phyloP scores from a whole-genome alignment of 1,140 invertebrate genomes.

The Bathynomus jamesi region DNA sequence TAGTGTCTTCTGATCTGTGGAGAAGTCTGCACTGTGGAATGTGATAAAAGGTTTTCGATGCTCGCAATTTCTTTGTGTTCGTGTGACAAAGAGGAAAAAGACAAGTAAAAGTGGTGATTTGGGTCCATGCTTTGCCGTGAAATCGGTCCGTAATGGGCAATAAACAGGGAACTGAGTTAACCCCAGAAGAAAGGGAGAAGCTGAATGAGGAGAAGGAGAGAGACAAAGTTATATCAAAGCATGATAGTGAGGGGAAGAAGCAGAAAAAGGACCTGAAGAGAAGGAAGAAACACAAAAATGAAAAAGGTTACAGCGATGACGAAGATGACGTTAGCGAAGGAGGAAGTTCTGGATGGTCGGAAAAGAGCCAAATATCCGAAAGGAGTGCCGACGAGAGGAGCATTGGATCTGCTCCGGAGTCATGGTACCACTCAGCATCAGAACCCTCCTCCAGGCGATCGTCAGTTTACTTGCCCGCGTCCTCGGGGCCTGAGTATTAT shows the following conservation, averaged over 20 bases:
- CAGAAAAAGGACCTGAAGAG: conserved; percentile 29
- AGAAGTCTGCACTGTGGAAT: not conserved
- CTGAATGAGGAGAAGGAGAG: conserved; percentile 31
- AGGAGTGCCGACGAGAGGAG: conserved; percentile 10
- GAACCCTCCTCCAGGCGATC: conserved; percentile 34
- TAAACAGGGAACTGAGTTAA: conserved; percentile 32
- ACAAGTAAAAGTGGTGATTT: too few species aligned
- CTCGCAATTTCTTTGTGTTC: too few species aligned
- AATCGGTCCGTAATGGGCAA: conserved; percentile 29
- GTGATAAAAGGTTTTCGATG: too few species aligned
- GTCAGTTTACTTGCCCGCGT: conserved; percentile 34
- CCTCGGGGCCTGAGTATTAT: conserved; percentile 33
- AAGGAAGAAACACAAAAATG: conserved; percentile 24
- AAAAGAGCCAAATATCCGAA: conserved; percentile 1
- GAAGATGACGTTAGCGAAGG: conserved; percentile 26
- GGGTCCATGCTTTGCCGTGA: too few species aligned
- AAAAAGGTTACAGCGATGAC: conserved; percentile 17
- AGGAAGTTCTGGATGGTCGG: conserved; percentile 31
- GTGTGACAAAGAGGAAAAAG: too few species aligned
- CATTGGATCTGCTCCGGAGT: conserved; percentile 28
- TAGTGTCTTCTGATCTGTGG: not conserved
- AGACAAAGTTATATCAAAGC: conserved; percentile 27
- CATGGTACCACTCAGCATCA: conserved; percentile 36
- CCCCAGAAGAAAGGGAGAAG: conserved; percentile 32
- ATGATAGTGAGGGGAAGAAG: conserved; percentile 31